These are phyloP conservation scores for Aphelenchoides avenae DNA, from an alignment of 1,140 invertebrate genomes.

Conservation along the genomic window DNA sequence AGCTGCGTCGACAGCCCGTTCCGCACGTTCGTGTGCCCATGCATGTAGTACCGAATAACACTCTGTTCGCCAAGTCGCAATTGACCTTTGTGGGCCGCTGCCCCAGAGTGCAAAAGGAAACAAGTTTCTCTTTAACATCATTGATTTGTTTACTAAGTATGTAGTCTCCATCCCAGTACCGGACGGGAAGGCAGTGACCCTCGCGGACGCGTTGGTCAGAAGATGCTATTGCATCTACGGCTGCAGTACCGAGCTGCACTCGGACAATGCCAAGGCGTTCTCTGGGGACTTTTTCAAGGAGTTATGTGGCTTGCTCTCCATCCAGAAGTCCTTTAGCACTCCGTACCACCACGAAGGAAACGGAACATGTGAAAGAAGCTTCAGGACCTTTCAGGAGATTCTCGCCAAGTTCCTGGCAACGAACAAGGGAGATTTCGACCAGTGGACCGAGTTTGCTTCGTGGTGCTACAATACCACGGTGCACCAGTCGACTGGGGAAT, in stretches of 20 bases:
- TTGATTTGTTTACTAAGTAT: slow-evolving; percentile 21
- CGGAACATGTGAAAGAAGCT: slow-evolving; percentile 4
- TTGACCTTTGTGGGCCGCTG: slow-evolving; percentile 21
- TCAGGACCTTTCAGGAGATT: slow-evolving; percentile 19
- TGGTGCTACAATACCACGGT: slow-evolving; percentile 28
- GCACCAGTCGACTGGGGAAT: slow-evolving; percentile 8
- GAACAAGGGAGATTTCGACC: slow-evolving; percentile 17
- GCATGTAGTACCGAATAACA: background rate
- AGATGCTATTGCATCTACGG: slow-evolving; percentile 20
- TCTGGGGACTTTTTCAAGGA: slow-evolving; percentile 15
- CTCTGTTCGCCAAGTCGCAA: slow-evolving; percentile 10
- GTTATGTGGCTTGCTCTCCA: slow-evolving; percentile 9
- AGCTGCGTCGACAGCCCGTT: slow-evolving; percentile 9
- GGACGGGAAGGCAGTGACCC: slow-evolving; percentile 5
- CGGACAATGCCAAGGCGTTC: slow-evolving; percentile 22
- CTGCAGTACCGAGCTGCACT: slow-evolving; percentile 4
- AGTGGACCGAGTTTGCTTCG: slow-evolving; percentile 1
- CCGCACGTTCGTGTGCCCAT: slow-evolving; percentile 3
- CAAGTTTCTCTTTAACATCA: slow-evolving; percentile 18
- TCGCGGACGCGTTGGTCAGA: slow-evolving; percentile 19
- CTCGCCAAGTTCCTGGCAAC: slow-evolving; percentile 15
- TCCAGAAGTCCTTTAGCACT: slow-evolving; percentile 14
- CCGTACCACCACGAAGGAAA: slow-evolving; percentile 23
- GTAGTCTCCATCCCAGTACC: slow-evolving; percentile 18
- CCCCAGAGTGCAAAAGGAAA: slow-evolving; percentile 8